A percentile compares a stretch with the other conserved stretches of the same genome.
Conservation (phyloP, 1,140 invertebrate genomes). For the Drosophila lacteicornis region DNA sequence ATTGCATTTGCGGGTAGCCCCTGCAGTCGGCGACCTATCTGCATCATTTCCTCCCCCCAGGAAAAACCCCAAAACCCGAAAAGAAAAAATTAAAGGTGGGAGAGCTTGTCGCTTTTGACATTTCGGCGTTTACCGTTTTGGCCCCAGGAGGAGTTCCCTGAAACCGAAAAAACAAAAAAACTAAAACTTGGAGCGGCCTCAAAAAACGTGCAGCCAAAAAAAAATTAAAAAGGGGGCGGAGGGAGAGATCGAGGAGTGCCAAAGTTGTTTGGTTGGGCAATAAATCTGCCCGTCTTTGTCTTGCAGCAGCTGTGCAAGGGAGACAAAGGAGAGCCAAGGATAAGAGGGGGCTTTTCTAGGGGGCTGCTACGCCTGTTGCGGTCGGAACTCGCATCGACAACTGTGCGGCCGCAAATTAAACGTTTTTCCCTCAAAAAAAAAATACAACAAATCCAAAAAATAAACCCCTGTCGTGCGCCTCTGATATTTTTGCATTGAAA, state of each 20-base stretch:
- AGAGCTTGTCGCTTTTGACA: slow-evolving; percentile 48
- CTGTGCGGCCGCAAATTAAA: slow-evolving; percentile 24
- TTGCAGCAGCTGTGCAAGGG: slow-evolving; percentile 20
- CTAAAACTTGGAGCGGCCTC: slow-evolving; percentile 21
- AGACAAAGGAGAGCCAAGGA: slow-evolving; percentile 21
- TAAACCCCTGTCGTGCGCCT: background rate
- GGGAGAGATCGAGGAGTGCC: slow-evolving; percentile 21
- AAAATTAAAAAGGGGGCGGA: background rate
- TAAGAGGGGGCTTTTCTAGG: background rate
- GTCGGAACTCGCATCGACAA: slow-evolving; percentile 8
- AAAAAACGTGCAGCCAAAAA: slow-evolving; percentile 31
- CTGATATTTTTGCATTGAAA: slow-evolving; percentile 35
- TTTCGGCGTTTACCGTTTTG: slow-evolving; percentile 22
- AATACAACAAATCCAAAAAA: background rate
- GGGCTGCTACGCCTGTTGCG: slow-evolving; percentile 23
- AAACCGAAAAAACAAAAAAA: slow-evolving; percentile 1
- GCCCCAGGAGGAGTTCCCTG: slow-evolving; percentile 3
- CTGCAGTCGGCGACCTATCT: slow-evolving; percentile 13
- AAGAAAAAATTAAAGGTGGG: slow-evolving; percentile 22
- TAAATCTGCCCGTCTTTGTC: slow-evolving; percentile 36
- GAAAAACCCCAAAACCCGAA: background rate
- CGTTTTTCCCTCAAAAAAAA: slow-evolving; percentile 7
- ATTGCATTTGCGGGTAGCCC: slow-evolving; percentile 37
- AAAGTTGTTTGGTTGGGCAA: slow-evolving; percentile 38
- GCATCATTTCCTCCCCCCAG: background rate